Base-by-base conservation (phyloP, 2,113 vertebrate genomes). In the Prionailurus bengalensis region DNA sequence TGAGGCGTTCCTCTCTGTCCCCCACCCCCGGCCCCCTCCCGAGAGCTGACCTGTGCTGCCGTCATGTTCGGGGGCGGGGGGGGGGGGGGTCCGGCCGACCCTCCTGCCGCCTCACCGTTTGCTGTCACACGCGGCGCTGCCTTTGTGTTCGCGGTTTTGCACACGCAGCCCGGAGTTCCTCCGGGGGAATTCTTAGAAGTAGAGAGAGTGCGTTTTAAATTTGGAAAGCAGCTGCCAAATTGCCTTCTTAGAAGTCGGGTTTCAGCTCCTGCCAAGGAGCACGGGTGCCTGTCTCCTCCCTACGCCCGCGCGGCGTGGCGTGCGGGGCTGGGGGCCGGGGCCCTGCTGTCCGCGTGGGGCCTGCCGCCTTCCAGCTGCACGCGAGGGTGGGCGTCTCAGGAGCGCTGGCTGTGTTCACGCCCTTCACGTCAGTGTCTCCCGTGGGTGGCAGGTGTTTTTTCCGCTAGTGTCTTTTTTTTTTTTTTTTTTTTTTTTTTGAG, bases 321-420 rank as follows among this genome's bases (percentile, higher is more conserved):
- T 17, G 58, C 58, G 4, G 55, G 55, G 55, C 55, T 23, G 55
- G 4, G 7, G 55, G 55, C 55, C 16, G 55, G 55, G 55, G 55
- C 6, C 53, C 53, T 16, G 45, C 55, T 6, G 19, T 58, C 55
- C 15, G 17, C 55, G 17, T 53, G 13, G 73, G 42, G 39, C 25
- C 14, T 73, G 73, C 73, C 15, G 14, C 80, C n/a, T 21, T 29
- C 53, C 0, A 1, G 8, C 53, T 6, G 16, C 0, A 0, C 7
- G 17, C 4, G 36, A 16, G n/a, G 29, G 29, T 1, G 8, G 14
- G 45, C 5, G 0, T 53, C 45, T 65, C 19, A 1, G 42, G 51
- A 48, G 11, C 5, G 0, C 7, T 33, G 0, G 0, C 7, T 33
- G 0, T n/a, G 31, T 17, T 48, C 29, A 1, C 16, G 4, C 25